A percentile compares a stretch with the other conserved stretches of the same genome.
Evolutionary conservation across 1,140 invertebrate species (phyloP).

Genomic region (Trigoniulus corallinus): DNA sequence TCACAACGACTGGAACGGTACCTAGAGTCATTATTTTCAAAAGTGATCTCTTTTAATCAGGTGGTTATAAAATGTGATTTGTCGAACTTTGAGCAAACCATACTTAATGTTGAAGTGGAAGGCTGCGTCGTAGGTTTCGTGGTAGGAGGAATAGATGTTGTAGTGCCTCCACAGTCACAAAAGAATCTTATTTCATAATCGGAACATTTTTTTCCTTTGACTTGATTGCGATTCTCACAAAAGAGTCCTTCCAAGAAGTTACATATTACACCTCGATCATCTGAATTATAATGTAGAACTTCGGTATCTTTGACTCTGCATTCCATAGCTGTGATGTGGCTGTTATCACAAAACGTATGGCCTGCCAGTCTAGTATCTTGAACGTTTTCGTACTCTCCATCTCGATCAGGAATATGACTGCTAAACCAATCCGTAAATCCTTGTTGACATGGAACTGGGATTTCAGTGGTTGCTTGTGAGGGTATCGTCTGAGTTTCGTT

Average conservation of each 20-base stretch:
- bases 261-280: constrained; percentile 17
- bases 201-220: constrained; percentile 17
- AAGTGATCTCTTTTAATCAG: neutral
- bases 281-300: constrained; percentile 9
- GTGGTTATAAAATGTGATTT: too few species aligned
- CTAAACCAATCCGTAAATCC: constrained; percentile 24
- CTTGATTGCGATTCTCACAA: constrained; percentile 18
- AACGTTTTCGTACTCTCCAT: constrained; percentile 11
- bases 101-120: too few species aligned
- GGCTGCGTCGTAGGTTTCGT: too few species aligned
- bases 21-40: neutral
- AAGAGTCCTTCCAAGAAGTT: constrained; percentile 17
- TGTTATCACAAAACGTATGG: constrained; percentile 18
- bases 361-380: constrained; percentile 2
- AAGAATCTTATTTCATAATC: constrained; percentile 28
- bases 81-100: too few species aligned
- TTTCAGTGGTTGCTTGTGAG: too few species aligned
- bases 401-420: constrained; percentile 15
- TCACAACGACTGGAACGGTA: neutral
- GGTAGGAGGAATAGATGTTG: neutral
- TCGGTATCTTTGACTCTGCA: constrained; percentile 16
- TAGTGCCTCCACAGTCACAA: constrained; percentile 23
- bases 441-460: constrained; percentile 10
- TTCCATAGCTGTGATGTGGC: constrained; percentile 21
- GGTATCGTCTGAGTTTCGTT: too few species aligned